Evolutionary conservation across 2,888 invertebrate species (phyloP).

Genomic region (Coelinius sp.): DNA sequence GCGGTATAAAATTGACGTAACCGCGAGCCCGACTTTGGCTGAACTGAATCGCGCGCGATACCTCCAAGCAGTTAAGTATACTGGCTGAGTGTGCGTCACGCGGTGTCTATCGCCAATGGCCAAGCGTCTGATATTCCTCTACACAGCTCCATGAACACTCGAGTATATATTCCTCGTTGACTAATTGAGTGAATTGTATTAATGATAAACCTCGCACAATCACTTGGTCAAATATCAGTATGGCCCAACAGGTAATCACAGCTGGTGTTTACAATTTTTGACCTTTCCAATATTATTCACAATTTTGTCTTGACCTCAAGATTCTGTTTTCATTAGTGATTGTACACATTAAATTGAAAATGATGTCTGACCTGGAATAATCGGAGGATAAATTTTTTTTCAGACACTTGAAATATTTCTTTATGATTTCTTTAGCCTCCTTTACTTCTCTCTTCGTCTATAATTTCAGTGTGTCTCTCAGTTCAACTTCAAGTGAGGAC

Average conservation of each 20-base stretch:
- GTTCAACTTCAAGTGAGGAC: background rate
- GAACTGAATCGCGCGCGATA: conserved; percentile 48
- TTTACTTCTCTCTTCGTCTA: background rate
- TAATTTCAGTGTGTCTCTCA: background rate
- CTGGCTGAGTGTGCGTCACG: conserved; percentile 44
- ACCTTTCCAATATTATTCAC: no score
- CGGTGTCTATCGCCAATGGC: conserved; percentile 43
- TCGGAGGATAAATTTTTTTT: no score
- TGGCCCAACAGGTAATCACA: no score
- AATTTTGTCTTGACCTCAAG: no score
- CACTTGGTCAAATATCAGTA: background rate
- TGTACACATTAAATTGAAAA: no score
- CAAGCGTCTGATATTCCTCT: conserved; percentile 33
- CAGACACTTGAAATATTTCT: background rate
- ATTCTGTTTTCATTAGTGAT: no score
- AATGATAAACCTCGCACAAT: background rate
- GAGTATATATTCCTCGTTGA: background rate
- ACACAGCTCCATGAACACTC: conserved; percentile 8
- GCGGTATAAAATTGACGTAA: conserved; percentile 32
- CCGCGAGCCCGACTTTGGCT: conserved; percentile 44
- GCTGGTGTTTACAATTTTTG: no score
- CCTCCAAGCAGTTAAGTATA: conserved; percentile 47
- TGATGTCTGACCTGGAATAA: no score
- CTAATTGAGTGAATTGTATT: background rate
- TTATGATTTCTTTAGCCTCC: background rate